phyloP scores from a whole-genome alignment of 2,797 vertebrate species.

The Anguilla marmorata region DNA sequence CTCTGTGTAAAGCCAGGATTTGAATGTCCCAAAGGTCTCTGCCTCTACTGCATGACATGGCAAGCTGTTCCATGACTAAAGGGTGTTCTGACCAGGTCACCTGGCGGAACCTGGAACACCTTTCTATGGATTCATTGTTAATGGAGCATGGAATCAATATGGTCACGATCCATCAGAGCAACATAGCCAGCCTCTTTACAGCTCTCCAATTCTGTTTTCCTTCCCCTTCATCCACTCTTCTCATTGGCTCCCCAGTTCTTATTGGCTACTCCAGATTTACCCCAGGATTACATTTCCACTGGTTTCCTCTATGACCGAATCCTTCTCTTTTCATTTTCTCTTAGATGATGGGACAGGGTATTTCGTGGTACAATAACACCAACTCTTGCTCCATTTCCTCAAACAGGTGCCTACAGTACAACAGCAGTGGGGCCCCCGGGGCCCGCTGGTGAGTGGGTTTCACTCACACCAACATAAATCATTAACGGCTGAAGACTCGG shows the following conservation, averaged over 20 bases:
- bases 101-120: neutral
- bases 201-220: neutral
- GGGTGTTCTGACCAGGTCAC: neutral
- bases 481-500: slow-evolving; percentile 62
- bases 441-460: neutral
- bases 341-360: neutral
- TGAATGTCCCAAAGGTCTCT: neutral
- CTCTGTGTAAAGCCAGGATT: neutral
- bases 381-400: neutral
- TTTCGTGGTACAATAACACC: neutral
- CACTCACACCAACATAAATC: slow-evolving; percentile 60
- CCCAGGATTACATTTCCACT: slow-evolving; percentile 33
- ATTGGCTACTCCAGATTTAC: neutral
- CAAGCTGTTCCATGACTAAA: neutral
- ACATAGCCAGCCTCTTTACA: neutral
- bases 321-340: neutral
- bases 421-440: neutral
- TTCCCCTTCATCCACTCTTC: neutral
- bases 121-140: neutral
- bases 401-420: slow-evolving; percentile 13
- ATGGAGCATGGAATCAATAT: neutral
- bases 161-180: neutral
- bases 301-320: slow-evolving; percentile 44
- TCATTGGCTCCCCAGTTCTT: neutral
- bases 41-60: neutral